These are phyloP conservation scores for Caiman crocodilus DNA, from an alignment of 2,797 vertebrate genomes.

Conservation along the genomic window DNA sequence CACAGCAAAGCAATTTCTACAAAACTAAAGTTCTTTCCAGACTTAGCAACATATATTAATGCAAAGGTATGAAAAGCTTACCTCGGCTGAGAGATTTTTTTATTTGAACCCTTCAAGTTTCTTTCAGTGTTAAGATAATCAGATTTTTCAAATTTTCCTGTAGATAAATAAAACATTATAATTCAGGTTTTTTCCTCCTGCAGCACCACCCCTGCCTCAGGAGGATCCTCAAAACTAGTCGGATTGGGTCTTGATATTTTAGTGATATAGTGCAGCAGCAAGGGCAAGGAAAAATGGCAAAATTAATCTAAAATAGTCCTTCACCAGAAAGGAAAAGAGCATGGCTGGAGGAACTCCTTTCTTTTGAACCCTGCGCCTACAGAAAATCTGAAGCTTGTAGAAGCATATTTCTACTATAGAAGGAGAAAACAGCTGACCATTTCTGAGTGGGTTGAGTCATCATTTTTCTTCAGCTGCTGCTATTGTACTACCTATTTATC, in stretches of 20 bases:
- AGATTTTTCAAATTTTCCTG: not conserved
- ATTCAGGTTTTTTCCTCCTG: not conserved
- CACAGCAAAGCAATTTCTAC: not conserved
- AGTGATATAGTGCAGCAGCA: not conserved
- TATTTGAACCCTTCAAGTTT: not conserved
- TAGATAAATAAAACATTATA: not conserved
- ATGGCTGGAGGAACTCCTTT: not conserved
- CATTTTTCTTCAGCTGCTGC: not conserved
- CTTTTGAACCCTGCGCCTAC: not conserved
- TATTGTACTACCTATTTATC: not conserved
- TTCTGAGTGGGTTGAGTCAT: not conserved
- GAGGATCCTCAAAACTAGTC: not conserved
- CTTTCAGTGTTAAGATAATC: not conserved
- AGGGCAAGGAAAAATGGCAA: not conserved
- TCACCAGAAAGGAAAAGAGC: not conserved
- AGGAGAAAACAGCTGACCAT: not conserved
- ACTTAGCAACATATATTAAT: not conserved
- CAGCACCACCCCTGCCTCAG: fast-evolving
- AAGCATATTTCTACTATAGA: not conserved
- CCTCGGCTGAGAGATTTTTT: not conserved
- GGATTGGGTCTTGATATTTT: not conserved
- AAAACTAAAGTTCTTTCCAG: not conserved
- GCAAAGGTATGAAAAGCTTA: not conserved
- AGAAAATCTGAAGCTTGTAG: not conserved
- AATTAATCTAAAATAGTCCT: not conserved